A percentile compares a stretch with the other conserved stretches of the same genome.
These are phyloP conservation scores for Raja brachyura DNA, from an alignment of 2,113 vertebrate species.

Conservation along the genomic window DNA sequence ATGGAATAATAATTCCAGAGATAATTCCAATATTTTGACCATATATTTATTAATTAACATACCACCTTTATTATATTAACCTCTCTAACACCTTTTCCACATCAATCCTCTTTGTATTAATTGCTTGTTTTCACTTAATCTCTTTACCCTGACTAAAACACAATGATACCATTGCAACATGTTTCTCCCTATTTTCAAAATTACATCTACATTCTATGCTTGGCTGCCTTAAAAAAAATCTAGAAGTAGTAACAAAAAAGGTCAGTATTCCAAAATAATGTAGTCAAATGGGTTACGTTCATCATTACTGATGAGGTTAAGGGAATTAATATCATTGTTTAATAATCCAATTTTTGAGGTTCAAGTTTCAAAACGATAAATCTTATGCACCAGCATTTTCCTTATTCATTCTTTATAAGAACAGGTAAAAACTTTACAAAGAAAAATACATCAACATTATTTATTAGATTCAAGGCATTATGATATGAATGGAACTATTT, in stretches of 20 bases:
- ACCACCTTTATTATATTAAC: not conserved
- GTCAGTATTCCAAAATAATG: not conserved
- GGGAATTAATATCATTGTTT: conserved; percentile 14
- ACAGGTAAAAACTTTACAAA: not conserved
- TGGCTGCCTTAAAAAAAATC: not conserved
- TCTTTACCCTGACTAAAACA: not conserved
- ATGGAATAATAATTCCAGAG: not conserved
- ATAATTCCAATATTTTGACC: not conserved
- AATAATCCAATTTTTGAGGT: not conserved
- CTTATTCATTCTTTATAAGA: not conserved
- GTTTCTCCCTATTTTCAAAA: not conserved
- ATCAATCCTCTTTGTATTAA: not conserved
- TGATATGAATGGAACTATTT: not conserved
- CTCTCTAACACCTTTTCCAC: not conserved
- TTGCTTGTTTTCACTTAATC: not conserved
- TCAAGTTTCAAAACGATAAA: not conserved
- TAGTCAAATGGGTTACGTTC: not conserved
- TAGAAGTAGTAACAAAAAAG: not conserved
- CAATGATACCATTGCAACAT: not conserved
- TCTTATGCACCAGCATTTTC: not conserved
- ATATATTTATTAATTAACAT: not conserved
- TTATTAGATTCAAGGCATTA: not conserved
- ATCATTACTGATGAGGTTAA: not conserved
- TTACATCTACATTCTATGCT: not conserved
- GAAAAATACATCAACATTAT: not conserved